Base-by-base conservation (phyloP, 2,888 invertebrate species). In the Hymenopus coronatus region DNA sequence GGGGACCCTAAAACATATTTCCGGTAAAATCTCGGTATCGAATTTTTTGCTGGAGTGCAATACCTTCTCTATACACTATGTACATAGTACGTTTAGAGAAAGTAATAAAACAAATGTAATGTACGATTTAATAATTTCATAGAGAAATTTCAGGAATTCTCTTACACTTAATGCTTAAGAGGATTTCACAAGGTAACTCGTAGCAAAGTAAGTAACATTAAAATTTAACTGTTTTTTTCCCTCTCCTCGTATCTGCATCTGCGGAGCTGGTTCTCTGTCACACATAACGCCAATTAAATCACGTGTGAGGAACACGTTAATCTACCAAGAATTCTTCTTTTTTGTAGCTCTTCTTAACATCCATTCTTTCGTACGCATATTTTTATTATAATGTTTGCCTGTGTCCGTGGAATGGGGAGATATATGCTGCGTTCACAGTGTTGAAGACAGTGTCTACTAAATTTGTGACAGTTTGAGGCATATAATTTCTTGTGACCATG, bases 211-310 rank as follows among this genome's bases (percentile, higher is more conserved):
- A 70, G 25, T 70, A 70, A 70, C 54, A 20, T 70, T 70, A 70
- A 70, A 70, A 70, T 70, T 70, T 70, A 70, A 20, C 20, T 20
- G 54, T 70, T 70, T 70, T 20, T 46, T 1, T 9, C 8, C 9
- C 8, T 70, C 20, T 70, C 20, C 15, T 6, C 54, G 25, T 70
- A 15, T 70, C 54, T 54, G 14, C 54, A 15, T 54, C 54, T 70
- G 54, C 54, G 54, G 54, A 70, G 20, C 54, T 70, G 54, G 54
- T 70, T 70, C 54, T 25, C 54, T 46, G 85, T 33, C 28, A 27
- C 85, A 46, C 40, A 28, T 27, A 85, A 14, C 46, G 33, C 46
- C 85, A 85, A 85, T 85, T 85, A 85, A 85, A 85, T 85, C 85
- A 85, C 28, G 9, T 27, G 85, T 28, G 54, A n/a, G 85, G 15